phyloP scores from a whole-genome alignment of 2,888 invertebrate genomes.

The Mystacides longicornis region DNA sequence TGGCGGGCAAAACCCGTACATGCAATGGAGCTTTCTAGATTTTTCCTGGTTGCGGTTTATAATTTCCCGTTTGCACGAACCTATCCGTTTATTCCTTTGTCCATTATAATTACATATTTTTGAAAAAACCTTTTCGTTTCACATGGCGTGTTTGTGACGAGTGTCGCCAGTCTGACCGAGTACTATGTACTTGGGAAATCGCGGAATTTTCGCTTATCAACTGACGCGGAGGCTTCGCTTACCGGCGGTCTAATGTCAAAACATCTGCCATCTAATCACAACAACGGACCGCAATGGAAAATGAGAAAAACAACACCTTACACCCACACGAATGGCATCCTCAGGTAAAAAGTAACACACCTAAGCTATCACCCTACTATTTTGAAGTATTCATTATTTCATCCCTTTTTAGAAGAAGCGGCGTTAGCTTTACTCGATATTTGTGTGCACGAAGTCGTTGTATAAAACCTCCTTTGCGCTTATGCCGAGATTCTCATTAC shows the following conservation, averaged over 20 bases:
- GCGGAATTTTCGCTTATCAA: background rate
- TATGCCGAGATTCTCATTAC: background rate
- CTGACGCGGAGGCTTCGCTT: slow-evolving; percentile 2
- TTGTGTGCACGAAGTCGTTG: background rate
- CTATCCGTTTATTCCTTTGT: background rate
- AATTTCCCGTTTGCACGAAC: background rate
- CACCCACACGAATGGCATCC: no score
- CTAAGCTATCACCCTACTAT: background rate
- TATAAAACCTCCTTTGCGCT: background rate
- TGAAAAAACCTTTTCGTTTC: background rate
- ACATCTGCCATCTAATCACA: slow-evolving; percentile 8
- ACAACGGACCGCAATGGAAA: background rate
- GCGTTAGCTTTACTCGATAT: background rate
- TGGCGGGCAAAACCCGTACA: background rate
- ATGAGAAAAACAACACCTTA: background rate
- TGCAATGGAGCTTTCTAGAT: background rate
- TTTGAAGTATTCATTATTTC: background rate
- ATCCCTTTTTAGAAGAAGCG: background rate
- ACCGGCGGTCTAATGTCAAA: slow-evolving; percentile 9
- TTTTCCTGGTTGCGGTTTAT: background rate
- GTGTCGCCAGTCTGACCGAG: background rate
- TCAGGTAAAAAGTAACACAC: background rate
- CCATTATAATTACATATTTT: background rate
- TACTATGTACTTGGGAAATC: background rate
- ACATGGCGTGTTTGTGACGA: background rate